Percentiles rank a stretch among this genome's conserved stretches.
These are phyloP conservation scores for Myiotriccus ornatus DNA, from an alignment of 2,797 vertebrate genomes.

Conservation along the genomic window DNA sequence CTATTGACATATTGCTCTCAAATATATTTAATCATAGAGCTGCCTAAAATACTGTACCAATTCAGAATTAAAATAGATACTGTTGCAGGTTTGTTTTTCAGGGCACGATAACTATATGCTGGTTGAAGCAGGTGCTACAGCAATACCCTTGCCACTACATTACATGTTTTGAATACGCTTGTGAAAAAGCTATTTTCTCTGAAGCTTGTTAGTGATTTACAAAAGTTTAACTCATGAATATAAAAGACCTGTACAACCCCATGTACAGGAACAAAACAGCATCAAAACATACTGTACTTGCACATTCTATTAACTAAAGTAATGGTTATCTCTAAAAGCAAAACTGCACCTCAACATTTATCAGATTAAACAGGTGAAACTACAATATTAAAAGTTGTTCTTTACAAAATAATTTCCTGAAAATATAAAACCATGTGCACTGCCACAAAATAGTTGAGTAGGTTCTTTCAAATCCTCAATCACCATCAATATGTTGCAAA, in stretches of 20 bases:
- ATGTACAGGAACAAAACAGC: conserved; percentile 71
- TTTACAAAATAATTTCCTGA: conserved; percentile 82
- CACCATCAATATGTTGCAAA: conserved; percentile 71
- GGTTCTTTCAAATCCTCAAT: conserved; percentile 75
- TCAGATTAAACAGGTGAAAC: conserved; percentile 76
- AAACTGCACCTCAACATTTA: conserved; percentile 72
- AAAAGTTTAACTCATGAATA: conserved; percentile 64
- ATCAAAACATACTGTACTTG: conserved; percentile 66
- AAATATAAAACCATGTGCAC: conserved; percentile 83
- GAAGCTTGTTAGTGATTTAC: conserved; percentile 65
- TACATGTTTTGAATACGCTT: conserved; percentile 20
- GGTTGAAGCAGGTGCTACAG: conserved; percentile 60
- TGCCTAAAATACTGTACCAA: conserved; percentile 69
- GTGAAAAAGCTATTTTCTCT: conserved; percentile 58
- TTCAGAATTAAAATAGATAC: conserved; percentile 31
- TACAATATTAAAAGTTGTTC: conserved; percentile 80
- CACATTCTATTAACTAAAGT: conserved; percentile 71
- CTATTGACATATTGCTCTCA: conserved; percentile 71
- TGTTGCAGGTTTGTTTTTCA: conserved; percentile 56
- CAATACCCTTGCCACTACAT: conserved; percentile 54
- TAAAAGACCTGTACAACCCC: conserved; percentile 67
- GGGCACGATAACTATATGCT: conserved; percentile 48
- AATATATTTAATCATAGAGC: conserved; percentile 67
- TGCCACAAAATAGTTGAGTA: conserved; percentile 78
- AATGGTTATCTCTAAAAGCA: conserved; percentile 73